A percentile compares a stretch with the other conserved stretches of the same genome.
These are phyloP conservation scores for Crotalus tigris DNA, from an alignment of 2,113 vertebrate species.

Conservation along the genomic window DNA sequence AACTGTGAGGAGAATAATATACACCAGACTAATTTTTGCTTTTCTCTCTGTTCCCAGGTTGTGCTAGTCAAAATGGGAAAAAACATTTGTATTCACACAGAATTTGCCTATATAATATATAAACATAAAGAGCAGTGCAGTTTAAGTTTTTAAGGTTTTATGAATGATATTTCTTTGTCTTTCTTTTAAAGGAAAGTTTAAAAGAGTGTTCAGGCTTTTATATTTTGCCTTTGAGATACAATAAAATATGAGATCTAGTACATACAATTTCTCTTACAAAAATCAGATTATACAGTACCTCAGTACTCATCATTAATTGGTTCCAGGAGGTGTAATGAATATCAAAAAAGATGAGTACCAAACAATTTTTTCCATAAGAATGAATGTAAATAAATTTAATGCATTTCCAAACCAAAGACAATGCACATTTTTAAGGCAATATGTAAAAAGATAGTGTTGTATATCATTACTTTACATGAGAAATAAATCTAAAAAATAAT, in stretches of 20 bases:
- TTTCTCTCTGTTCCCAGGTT: background rate
- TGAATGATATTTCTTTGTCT: conserved; percentile 35
- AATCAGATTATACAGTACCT: conserved; percentile 26
- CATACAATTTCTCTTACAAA: conserved; percentile 32
- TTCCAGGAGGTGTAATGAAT: too few relatives aligned
- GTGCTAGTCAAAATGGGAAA: background rate
- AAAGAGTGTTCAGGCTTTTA: conserved; percentile 49
- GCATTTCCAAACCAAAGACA: too few relatives aligned
- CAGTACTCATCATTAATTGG: too few relatives aligned
- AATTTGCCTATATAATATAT: background rate
- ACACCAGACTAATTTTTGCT: background rate
- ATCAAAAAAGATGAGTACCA: too few relatives aligned
- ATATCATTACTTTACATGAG: too few relatives aligned
- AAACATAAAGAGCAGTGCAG: conserved; percentile 22
- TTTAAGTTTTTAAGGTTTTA: conserved; percentile 10
- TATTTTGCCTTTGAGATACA: conserved; percentile 33
- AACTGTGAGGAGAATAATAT: background rate
- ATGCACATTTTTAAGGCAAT: too few relatives aligned
- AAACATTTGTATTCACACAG: background rate
- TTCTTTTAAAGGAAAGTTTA: conserved; percentile 45
- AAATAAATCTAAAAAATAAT: too few relatives aligned
- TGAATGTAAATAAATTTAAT: too few relatives aligned
- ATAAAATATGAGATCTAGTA: background rate
- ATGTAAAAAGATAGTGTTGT: too few relatives aligned
- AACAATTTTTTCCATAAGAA: too few relatives aligned